Base-by-base conservation (phyloP, 2,113 vertebrate genomes). In the Chiloscyllium plagiosum region DNA sequence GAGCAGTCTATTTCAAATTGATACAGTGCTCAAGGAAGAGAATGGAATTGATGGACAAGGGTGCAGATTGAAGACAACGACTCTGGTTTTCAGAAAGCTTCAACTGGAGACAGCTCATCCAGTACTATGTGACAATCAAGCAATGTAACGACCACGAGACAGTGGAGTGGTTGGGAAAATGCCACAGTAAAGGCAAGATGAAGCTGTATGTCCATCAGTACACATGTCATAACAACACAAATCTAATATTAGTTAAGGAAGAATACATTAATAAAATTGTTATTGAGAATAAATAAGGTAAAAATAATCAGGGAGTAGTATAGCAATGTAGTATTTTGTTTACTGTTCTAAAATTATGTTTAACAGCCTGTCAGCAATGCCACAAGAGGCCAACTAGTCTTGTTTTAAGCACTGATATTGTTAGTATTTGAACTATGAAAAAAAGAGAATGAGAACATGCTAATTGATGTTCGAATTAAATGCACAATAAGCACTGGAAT, bases 391-490 rank as follows among this genome's bases (percentile, higher is more conserved):
- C 85, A 89, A 29, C 47, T 89, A 10, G 50, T 89, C 56, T 52
- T 3, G 56, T 56, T 89, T 89, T 89, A 26, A 89, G 29, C 20
- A 52, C 47, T 56, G 50, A 89, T 29, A 56, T 26, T 13, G 47
- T 26, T 26, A 29, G 24, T 89, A 89, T 56, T 89, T 33, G 29
- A 65, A 33, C 76, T 80, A n/a, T 33, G 26, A 50, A 13, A 6
- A 61, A n/a, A n/a, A 92, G 33, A 92, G 24, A 92, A 92, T 65
- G 29, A 92, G 87, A 65, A 92, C 17, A 92, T 29, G 13, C 4
- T 33, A 65, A 92, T 33, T 92, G 87, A 92, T 92, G 26, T n/a
- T 92, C n/a, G 33, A 92, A n/a, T n/a, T 92, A 92, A 65, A 65
- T 20, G n/a, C 56, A 15, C 26, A n/a, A 65, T 65, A 90, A 90